Conservation (phyloP, 2,113 vertebrate genomes). For the Miniopterus natalensis region DNA sequence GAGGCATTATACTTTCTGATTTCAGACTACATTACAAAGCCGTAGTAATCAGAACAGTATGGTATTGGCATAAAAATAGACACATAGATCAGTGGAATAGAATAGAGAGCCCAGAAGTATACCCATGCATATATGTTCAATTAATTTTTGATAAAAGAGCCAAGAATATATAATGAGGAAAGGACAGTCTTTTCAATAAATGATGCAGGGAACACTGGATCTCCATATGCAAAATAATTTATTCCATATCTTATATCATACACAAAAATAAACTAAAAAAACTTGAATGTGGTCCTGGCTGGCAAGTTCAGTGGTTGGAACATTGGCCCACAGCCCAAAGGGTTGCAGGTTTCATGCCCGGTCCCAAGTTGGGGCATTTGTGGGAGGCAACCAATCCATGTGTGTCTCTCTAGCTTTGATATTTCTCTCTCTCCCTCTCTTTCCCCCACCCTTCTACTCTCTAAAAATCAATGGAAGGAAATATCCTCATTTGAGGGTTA, state of each 20-base stretch:
- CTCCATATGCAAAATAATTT: not conserved
- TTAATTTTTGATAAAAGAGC: not conserved
- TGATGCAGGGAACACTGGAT: not conserved
- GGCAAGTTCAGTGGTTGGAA: too few relatives aligned
- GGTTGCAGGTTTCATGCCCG: too few relatives aligned
- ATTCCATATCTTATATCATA: not conserved
- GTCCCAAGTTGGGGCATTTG: too few relatives aligned
- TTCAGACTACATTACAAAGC: not conserved
- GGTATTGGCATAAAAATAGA: not conserved
- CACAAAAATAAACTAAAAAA: not conserved
- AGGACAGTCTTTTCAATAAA: not conserved
- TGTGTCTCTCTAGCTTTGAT: too few relatives aligned
- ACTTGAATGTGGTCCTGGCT: not conserved
- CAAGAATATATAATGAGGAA: not conserved
- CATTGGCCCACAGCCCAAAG: too few relatives aligned
- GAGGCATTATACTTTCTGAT: not conserved
- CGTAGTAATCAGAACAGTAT: not conserved
- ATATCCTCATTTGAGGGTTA: too few relatives aligned
- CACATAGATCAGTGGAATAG: not conserved
- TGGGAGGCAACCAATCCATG: too few relatives aligned
- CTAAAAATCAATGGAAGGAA: too few relatives aligned
- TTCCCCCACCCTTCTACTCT: too few relatives aligned
- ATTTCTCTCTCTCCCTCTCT: too few relatives aligned
- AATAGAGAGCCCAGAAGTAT: not conserved
- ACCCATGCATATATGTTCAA: not conserved